These are phyloP conservation scores for Mesembrinibis cayennensis DNA, from an alignment of 2,113 vertebrate species.

Conservation along the genomic window DNA sequence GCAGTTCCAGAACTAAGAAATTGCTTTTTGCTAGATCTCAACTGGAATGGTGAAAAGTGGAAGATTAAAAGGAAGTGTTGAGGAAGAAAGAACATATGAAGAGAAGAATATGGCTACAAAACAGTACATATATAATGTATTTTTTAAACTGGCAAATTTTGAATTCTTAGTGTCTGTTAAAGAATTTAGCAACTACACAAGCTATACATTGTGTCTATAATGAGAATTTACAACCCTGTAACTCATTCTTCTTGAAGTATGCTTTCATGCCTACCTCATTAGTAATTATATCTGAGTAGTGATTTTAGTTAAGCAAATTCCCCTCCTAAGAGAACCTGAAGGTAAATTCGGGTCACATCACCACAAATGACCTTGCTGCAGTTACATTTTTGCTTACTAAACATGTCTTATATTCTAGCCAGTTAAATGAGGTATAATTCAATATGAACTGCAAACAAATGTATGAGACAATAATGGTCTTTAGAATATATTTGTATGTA, in stretches of 20 bases:
- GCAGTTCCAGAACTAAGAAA: not conserved
- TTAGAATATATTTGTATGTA: not conserved
- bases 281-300: not conserved
- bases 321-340: not conserved
- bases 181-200: not conserved
- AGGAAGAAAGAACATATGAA: not conserved
- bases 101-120: not conserved
- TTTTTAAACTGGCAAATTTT: not conserved
- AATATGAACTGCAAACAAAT: not conserved
- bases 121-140: not conserved
- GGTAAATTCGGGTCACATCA: not conserved
- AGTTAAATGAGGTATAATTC: not conserved
- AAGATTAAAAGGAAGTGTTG: not conserved
- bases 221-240: not conserved
- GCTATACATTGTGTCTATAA: not conserved
- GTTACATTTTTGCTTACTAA: not conserved
- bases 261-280: not conserved
- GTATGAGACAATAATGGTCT: not conserved
- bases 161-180: not conserved
- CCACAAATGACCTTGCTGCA: not conserved
- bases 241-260: not conserved
- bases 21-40: not conserved
- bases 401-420: not conserved
- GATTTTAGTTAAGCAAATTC: not conserved
- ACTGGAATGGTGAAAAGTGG: not conserved